Percentiles rank a stretch among this genome's conserved stretches.
Evolutionary conservation across 1,140 invertebrate genomes (phyloP).

Genomic region (Drosophila bocqueti): DNA sequence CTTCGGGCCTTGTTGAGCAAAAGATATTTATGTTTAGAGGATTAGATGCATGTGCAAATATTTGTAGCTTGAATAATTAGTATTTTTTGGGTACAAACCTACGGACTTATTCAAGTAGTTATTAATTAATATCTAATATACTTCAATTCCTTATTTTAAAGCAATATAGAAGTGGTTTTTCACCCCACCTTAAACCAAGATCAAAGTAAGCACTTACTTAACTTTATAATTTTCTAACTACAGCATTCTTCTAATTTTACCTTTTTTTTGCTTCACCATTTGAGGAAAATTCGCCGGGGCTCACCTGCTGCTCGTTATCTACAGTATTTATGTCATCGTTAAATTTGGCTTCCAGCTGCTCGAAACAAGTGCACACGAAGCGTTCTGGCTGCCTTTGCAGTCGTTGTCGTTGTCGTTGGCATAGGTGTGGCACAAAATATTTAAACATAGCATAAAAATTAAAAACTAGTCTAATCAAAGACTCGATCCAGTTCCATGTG

Average conservation of each 20-base stretch:
- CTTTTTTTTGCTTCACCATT: conserved; percentile 20
- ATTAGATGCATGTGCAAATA: conserved; percentile 6
- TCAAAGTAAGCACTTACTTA: conserved; percentile 5
- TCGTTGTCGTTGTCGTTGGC: conserved; percentile 21
- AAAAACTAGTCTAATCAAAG: conserved; percentile 78
- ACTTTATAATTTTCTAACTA: conserved; percentile 2
- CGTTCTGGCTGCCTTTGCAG: conserved; percentile 16
- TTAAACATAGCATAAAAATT: conserved; percentile 75
- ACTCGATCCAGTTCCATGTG: conserved; percentile 20
- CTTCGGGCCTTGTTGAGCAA: conserved; percentile 8
- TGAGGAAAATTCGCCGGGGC: conserved; percentile 50
- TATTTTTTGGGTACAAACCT: neutral
- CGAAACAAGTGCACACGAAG: conserved; percentile 51
- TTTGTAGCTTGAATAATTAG: neutral
- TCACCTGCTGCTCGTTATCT: conserved; percentile 68
- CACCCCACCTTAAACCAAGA: neutral
- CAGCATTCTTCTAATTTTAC: conserved; percentile 11
- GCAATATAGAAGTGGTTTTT: neutral
- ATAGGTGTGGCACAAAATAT: conserved; percentile 76
- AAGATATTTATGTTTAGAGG: conserved; percentile 25
- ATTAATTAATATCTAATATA: neutral
- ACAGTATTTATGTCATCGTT: conserved; percentile 78
- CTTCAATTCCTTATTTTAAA: neutral
- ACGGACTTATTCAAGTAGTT: no score
- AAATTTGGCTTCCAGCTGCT: conserved; percentile 73